A percentile compares a stretch with the other conserved stretches of the same genome.
Evolutionary conservation across 2,797 vertebrate genomes (phyloP).

Genomic region (Acanthurus lineatus): DNA sequence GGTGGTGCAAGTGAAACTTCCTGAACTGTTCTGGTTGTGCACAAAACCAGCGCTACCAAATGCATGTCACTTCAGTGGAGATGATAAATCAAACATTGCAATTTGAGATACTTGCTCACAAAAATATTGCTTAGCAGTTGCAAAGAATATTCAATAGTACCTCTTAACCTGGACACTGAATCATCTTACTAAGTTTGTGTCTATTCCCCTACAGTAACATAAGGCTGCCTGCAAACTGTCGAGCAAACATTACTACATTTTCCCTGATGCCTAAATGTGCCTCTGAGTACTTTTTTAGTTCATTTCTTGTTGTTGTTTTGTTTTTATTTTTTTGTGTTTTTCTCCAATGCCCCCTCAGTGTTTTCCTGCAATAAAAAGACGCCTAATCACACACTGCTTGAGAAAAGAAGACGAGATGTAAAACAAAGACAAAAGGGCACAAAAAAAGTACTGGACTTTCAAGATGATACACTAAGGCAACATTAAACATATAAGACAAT

Average conservation of each 20-base stretch:
- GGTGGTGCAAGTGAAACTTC: too few species aligned
- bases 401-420: slow-evolving; percentile 16
- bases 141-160: neutral
- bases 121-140: neutral
- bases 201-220: slow-evolving; percentile 19
- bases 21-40: too few species aligned
- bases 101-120: too few species aligned
- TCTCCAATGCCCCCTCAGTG: slow-evolving; percentile 7
- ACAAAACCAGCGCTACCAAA: too few species aligned
- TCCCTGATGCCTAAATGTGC: slow-evolving; percentile 25
- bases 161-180: slow-evolving; percentile 7
- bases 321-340: neutral
- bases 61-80: too few species aligned
- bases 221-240: neutral
- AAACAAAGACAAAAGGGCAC: neutral
- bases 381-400: slow-evolving; percentile 21
- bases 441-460: neutral
- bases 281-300: slow-evolving; percentile 10
- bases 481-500: neutral
- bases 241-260: slow-evolving; percentile 31
- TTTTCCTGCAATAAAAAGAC: slow-evolving; percentile 19
- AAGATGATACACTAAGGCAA: neutral
- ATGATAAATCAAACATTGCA: too few species aligned
- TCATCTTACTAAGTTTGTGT: neutral
- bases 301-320: slow-evolving; percentile 6